These are phyloP conservation scores for Adrianichthys oophorus DNA, from an alignment of 2,797 vertebrate species.

Conservation along the genomic window DNA sequence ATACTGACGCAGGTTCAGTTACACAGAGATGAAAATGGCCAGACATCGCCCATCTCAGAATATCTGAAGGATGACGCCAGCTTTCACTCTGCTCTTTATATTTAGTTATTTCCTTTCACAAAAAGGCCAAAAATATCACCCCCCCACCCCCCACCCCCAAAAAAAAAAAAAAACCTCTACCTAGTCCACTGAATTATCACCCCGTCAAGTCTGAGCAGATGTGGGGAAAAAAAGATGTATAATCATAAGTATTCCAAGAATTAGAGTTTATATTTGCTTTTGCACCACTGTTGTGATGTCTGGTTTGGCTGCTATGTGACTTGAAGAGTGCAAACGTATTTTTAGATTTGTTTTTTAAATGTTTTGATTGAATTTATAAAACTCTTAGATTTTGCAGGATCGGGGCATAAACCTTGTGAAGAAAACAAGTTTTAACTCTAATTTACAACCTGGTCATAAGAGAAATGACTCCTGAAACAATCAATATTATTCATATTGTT, in stretches of 20 bases:
- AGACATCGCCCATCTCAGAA: slow-evolving; percentile 66
- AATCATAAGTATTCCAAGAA: slow-evolving; percentile 53
- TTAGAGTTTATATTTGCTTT: slow-evolving; percentile 58
- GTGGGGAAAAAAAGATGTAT: slow-evolving; percentile 53
- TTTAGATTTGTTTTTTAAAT: slow-evolving; percentile 24
- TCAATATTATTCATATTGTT: too few relatives aligned
- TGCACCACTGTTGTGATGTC: slow-evolving; percentile 48
- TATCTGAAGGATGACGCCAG: slow-evolving; percentile 64
- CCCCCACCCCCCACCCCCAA: slow-evolving; percentile 2
- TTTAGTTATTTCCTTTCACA: slow-evolving; percentile 51
- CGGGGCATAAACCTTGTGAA: neutral
- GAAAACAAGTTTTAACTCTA: neutral
- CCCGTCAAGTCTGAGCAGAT: slow-evolving; percentile 40
- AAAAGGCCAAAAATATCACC: slow-evolving; percentile 60
- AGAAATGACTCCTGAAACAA: too few relatives aligned
- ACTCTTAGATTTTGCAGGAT: slow-evolving; percentile 6
- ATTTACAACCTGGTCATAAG: too few relatives aligned
- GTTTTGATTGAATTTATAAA: slow-evolving; percentile 33
- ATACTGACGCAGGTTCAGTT: slow-evolving; percentile 63
- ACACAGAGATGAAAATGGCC: slow-evolving; percentile 68
- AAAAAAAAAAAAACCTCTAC: slow-evolving; percentile 31
- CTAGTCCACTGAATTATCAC: slow-evolving; percentile 61
- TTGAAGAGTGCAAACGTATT: slow-evolving; percentile 20
- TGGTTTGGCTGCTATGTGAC: slow-evolving; percentile 25
- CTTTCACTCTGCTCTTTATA: slow-evolving; percentile 57